These are phyloP conservation scores for Escarpia spicata DNA, from an alignment of 2,888 invertebrate species.

Conservation along the genomic window DNA sequence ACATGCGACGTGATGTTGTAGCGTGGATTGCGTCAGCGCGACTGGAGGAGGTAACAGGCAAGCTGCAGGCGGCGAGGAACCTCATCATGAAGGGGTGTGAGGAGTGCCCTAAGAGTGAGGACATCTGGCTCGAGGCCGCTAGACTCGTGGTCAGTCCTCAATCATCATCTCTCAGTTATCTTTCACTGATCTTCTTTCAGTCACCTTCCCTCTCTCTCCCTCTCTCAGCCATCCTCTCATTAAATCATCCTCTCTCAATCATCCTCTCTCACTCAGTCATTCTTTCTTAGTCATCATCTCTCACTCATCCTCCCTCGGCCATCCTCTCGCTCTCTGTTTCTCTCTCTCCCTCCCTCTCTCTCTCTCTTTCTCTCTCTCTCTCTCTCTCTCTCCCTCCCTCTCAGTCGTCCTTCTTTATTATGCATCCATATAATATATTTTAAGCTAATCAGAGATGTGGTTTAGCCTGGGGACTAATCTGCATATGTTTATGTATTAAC, in stretches of 20 bases:
- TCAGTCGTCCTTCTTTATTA: background rate
- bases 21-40: conserved; percentile 99
- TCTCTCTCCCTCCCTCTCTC: background rate
- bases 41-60: conserved; percentile 96
- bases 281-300: too few relatives aligned
- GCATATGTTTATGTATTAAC: too few relatives aligned
- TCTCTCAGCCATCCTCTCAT: too few relatives aligned
- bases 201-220: too few relatives aligned
- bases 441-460: too few relatives aligned
- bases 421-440: too few relatives aligned
- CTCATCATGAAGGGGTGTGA: conserved; percentile 97
- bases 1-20: conserved; percentile 31
- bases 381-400: conserved; percentile 14
- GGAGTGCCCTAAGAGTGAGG: conserved; percentile 95
- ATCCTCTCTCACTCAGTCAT: too few relatives aligned
- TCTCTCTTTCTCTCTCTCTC: background rate
- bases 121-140: conserved; percentile 97
- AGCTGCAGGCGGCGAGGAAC: conserved; percentile 91
- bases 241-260: too few relatives aligned
- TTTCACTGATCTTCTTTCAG: too few relatives aligned
- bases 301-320: background rate
- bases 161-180: too few relatives aligned
- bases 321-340: background rate
- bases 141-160: conserved; percentile 67
- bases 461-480: too few relatives aligned